Conservation (phyloP, 1,140 invertebrate species). For the Drosophila melanica region DNA sequence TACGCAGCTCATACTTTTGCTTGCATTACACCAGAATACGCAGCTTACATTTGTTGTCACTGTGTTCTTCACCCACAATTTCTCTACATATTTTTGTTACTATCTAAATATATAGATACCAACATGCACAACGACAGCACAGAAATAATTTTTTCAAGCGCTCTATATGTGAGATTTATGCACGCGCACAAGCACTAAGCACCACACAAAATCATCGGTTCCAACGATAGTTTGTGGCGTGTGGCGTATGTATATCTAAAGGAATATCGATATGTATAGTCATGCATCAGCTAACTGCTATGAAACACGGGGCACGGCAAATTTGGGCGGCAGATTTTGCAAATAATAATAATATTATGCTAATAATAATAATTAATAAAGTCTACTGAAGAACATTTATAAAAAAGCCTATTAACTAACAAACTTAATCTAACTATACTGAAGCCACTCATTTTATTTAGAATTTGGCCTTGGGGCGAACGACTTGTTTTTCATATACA, state of each 20-base stretch:
- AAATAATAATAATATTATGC: background rate
- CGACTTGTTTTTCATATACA: background rate
- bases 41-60: background rate
- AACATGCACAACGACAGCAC: background rate
- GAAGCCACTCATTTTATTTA: too few relatives aligned
- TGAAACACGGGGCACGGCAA: background rate
- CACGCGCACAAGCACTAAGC: conserved; percentile 2
- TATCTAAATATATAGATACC: background rate
- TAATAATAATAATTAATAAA: too few relatives aligned
- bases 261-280: background rate
- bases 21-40: background rate
- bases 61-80: too few relatives aligned
- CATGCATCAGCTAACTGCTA: conserved; percentile 26
- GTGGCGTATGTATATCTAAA: too few relatives aligned
- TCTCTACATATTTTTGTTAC: background rate
- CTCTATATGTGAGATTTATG: background rate
- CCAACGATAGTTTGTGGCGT: conserved; percentile 17
- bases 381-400: too few relatives aligned
- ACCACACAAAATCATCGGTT: background rate
- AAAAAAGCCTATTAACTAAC: too few relatives aligned
- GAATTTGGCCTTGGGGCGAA: background rate
- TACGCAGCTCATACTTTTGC: background rate
- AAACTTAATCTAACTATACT: too few relatives aligned
- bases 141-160: background rate
- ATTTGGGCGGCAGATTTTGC: background rate